Evolutionary conservation across 2,888 invertebrate species (phyloP), one percentile per base, ranked within the genome.

Genomic region (Orthosia gracilis): DNA sequence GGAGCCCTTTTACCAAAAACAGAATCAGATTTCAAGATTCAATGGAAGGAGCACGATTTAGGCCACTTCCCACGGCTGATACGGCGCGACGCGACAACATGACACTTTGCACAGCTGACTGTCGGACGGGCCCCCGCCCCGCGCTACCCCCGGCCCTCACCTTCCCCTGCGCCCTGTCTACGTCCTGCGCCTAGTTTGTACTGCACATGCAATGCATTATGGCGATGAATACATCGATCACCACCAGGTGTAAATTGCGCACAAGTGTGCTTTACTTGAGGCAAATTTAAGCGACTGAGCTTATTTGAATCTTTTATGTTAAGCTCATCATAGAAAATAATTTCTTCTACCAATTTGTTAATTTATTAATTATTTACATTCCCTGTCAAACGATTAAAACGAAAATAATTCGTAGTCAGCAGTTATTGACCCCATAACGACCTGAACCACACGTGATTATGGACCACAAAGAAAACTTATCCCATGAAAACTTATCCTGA

Each of bases 351-450:
- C 26, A 15, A 55, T 31, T 65, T 1, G 15, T 7, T 52, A 17
- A 63, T 71, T 78, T 52, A 73, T 52, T 74, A 59, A 66, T 71
- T 73, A 61, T 63, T 65, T 73, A 59, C 12, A 63, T 69, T 73
- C 61, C 58, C 73, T 71, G 69, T 54, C 70, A 76, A 0, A 23
- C 54, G 67, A 82, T 65, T 75, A 76, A 65, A 75, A 49, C 40
- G 50, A 84, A 88, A 94, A 92, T 92, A 91, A 89, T 87, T 90
- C 88, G 80, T 80, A 91, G 88, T 90, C 89, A 91, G 91, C 94
- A 95, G 96, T 95, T 95, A 95, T 93, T 96, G 96, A 96, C 96
- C 96, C 94, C 94, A 83, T 94, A 94, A 93, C 94, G 94, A 94
- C 92, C 93, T 89, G 91, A 92, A 91, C 90, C 94, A 96, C 96